Evolutionary conservation across 1,140 invertebrate species (phyloP), one percentile per base, ranked within the genome.

Genomic region (Trichogramma pretiosum): DNA sequence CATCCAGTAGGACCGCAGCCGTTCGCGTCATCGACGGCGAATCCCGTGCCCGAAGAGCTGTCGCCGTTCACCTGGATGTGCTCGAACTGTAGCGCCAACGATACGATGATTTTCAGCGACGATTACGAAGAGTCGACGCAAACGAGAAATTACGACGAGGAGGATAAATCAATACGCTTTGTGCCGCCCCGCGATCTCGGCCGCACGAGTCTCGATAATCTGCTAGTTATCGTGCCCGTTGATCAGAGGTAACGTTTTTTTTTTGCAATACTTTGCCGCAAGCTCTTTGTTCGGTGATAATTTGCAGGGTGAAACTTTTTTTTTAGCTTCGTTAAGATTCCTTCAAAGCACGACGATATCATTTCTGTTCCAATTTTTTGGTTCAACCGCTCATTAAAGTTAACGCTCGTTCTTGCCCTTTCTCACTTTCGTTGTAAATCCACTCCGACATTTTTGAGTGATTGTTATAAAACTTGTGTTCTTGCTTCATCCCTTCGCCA

Each of bases 141-240:
- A 19, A 17, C 10, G 14, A 26, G 18, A 10, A 21, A 7, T 30
- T 13, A 23, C 10, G 5, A 43, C 18, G 14, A 19, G 14, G 40
- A 24, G 46, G 42, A 18, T n/a, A 16, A 34, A 28, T 36, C 35
- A 28, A 39, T n/a, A n/a, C 42, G 54, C 39, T 63, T 65, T 39
- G 35, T 52, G 3, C 60, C 58, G 14, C 51, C 62, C 23, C 50
- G 46, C 24, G 61, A 63, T 46, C 53, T 68, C 30, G 65, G 63
- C 16, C 50, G 55, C 10, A 51, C 50, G 1, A 62, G 54, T 36
- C 38, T 62, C 40, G 55, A 67, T 17, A 69, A 65, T 59, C 50
- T 72, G 13, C 44, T 72, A 32, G 62, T 58, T 30, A 55, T 72
- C 34, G 62, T 60, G 36, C 66, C 69, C 22, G 61, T 68, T 52